phyloP scores from a whole-genome alignment of 1,140 invertebrate genomes.

The roundworm (Caenorhabditis elegans) region WBcel235 BX284603.4:11213001-11213500 shows the following conservation, averaged over 20 bases:
- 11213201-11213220: constrained; percentile 2
- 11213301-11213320: too few species aligned
- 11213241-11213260: neutral
- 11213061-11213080: neutral
- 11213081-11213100: neutral
- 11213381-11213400: too few species aligned
- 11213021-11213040: neutral
- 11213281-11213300: too few species aligned
- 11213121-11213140: neutral
- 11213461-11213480: too few species aligned
- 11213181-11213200: neutral
- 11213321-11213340: too few species aligned
- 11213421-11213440: too few species aligned
- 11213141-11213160: neutral
- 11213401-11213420: too few species aligned
- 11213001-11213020: neutral
- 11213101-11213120: neutral
- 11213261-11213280: neutral
- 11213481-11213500: too few species aligned
- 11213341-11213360: too few species aligned
- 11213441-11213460: too few species aligned
- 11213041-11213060: neutral
- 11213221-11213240: neutral
- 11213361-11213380: too few species aligned
- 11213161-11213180: neutral